Conservation (phyloP, 2,113 vertebrate genomes). For the Callospermophilus lateralis region DNA sequence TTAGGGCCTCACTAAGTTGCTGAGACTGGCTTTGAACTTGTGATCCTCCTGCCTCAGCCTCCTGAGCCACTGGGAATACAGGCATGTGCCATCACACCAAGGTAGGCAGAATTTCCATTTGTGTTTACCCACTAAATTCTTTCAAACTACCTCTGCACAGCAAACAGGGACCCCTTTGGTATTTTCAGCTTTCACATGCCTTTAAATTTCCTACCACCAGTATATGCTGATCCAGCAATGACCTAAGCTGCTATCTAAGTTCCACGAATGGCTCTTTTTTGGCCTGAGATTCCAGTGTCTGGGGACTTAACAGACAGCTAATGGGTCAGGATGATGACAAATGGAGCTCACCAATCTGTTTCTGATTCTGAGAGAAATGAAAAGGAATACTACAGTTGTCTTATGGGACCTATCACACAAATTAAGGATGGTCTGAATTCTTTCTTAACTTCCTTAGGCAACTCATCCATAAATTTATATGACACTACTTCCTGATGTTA, state of each 20-base stretch:
- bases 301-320: not conserved
- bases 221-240: not conserved
- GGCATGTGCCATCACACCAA: too few relatives aligned
- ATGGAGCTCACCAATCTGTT: not conserved
- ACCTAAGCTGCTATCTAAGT: not conserved
- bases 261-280: not conserved
- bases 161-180: not conserved
- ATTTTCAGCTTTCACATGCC: not conserved
- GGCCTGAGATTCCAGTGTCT: not conserved
- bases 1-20: too few relatives aligned
- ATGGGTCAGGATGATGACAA: not conserved
- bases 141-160: not conserved
- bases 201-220: not conserved
- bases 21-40: too few relatives aligned
- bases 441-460: conserved; percentile 9
- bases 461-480: not conserved
- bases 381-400: not conserved
- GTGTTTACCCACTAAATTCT: not conserved
- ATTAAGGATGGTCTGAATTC: not conserved
- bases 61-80: too few relatives aligned
- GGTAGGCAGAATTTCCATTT: not conserved
- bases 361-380: not conserved
- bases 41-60: too few relatives aligned
- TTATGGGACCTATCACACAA: not conserved
- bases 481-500: not conserved